Evolutionary conservation across 1,140 invertebrate genomes (phyloP), one percentile per base, ranked within the genome.

Genomic region (Zeugodacus cucurbitae): DNA sequence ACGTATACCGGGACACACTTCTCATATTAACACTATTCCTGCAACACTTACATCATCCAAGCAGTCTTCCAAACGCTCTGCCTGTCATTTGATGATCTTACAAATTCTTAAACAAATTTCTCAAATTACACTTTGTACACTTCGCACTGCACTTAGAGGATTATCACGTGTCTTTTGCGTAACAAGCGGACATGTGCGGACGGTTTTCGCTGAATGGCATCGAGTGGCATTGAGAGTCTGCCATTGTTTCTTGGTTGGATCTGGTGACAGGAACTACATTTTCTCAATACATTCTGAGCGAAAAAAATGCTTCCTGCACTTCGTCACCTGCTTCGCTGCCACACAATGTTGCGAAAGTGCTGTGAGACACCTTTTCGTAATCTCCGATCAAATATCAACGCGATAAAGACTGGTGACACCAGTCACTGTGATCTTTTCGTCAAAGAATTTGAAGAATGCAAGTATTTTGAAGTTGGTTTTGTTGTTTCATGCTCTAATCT

Each of bases 91-190:
- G 17, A 41, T n/a, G 34, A 41, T 74, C 41, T 82, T 82, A 82
- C 74, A 82, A 82, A 82, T 82, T 82, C 11, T 37, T 82, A 82
- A 82, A 82, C 74, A 82, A 82, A 82, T 82, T 82, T n/a, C 74
- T 82, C 74, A 82, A 82, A 82, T 82, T 82, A 82, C 74, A 54
- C 41, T 82, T 82, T 48, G 41, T 26, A 37, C 41, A 82, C 74
- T 54, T 82, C 37, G n/a, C 41, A 48, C 10, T 62, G 20, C 10
- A 17, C n/a, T 37, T 82, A 29, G 74, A 37, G 74, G 74, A 82
- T 82, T 82, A 82, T 82, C 74, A 82, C 74, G 74, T 82, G 74
- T 48, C 26, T n/a, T 82, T 82, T 82, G 74, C 74, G 44, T 48
- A 82, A 82, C 74, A 82, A 48, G 41, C 17, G 34, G 70, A 54